Percentiles rank a stretch among this genome's conserved stretches.
These are phyloP conservation scores for Tuberolachnus salignus DNA, from an alignment of 2,888 invertebrate species.

Conservation along the genomic window DNA sequence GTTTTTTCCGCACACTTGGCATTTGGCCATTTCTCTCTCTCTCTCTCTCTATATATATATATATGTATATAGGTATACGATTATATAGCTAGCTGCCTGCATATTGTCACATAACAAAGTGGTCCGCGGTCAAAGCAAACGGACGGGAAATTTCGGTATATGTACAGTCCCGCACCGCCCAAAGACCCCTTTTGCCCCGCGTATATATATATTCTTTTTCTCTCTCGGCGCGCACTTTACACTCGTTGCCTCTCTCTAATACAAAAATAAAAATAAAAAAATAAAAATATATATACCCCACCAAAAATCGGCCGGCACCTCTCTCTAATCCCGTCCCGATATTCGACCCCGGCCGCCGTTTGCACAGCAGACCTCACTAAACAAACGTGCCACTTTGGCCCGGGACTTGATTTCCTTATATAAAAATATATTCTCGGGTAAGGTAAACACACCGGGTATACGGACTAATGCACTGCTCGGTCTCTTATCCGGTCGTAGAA, in stretches of 20 bases:
- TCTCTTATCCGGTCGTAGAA: conserved; percentile 45
- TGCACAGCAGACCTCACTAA: conserved; percentile 8
- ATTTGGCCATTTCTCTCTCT: background rate
- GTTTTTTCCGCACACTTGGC: conserved; percentile 30
- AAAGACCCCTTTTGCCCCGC: background rate
- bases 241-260: background rate
- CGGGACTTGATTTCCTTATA: conserved; percentile 29
- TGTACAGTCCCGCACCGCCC: background rate
- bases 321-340: conserved; percentile 6
- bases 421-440: background rate
- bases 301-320: conserved; percentile 26
- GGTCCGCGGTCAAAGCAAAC: conserved; percentile 27
- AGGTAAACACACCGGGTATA: conserved; percentile 23
- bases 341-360: conserved; percentile 36
- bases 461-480: conserved; percentile 25
- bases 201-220: background rate
- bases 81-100: background rate
- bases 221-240: background rate
- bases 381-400: conserved; percentile 44
- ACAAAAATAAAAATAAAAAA: too few relatives aligned
- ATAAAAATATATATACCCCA: too few relatives aligned
- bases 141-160: conserved; percentile 1
- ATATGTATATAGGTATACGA: background rate
- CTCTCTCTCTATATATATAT: background rate
- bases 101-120: conserved; percentile 26